Conservation (phyloP, 2,888 invertebrate species). For the Troglohyphantes excavatus region DNA sequence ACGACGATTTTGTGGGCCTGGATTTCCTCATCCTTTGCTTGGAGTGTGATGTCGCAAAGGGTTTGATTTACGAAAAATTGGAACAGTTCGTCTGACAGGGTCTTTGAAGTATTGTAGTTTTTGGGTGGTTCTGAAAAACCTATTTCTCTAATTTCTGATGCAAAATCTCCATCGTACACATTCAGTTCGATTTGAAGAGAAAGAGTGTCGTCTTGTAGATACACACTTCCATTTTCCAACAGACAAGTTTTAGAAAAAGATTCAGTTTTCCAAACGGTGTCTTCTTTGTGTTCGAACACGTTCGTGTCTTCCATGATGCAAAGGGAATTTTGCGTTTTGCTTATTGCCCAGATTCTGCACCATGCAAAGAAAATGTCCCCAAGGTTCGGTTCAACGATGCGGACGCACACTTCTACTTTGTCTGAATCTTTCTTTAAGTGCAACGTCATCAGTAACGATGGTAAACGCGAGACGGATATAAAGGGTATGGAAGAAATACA, state of each 20-base stretch:
- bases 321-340: background rate
- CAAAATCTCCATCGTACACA: background rate
- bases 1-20: background rate
- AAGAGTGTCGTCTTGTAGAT: background rate
- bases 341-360: background rate
- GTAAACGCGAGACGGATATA: background rate
- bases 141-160: background rate
- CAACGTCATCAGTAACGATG: background rate
- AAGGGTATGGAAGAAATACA: background rate
- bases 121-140: background rate
- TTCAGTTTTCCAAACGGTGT: background rate
- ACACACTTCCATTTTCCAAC: background rate
- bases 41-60: background rate
- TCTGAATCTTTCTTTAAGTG: background rate
- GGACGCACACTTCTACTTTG: background rate
- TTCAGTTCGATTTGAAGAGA: background rate
- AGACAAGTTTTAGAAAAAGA: background rate
- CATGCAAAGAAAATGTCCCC: background rate
- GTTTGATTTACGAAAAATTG: background rate
- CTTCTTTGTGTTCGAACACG: background rate
- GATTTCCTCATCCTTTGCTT: background rate
- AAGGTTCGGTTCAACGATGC: background rate
- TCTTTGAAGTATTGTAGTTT: background rate
- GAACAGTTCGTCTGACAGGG: background rate
- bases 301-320: background rate